Conservation (phyloP, 1,140 invertebrate species). For the Daktulosphaira vitifoliae region DNA sequence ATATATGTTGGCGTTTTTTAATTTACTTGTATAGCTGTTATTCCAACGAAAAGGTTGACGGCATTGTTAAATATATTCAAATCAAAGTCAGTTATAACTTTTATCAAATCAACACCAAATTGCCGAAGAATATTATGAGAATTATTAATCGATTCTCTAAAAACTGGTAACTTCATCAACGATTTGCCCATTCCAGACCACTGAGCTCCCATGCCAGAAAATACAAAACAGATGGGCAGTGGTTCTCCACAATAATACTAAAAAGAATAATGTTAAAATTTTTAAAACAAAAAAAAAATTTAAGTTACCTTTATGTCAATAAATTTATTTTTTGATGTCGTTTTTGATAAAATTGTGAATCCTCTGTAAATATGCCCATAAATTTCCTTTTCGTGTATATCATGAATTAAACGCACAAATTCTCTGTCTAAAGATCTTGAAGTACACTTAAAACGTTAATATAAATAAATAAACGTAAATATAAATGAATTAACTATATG, state of each 20-base stretch:
- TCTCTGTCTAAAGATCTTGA: slow-evolving; percentile 40
- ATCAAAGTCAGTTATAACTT: slow-evolving; percentile 66
- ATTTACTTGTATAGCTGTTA: slow-evolving; percentile 68
- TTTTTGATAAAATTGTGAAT: slow-evolving; percentile 44
- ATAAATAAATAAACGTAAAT: not conserved
- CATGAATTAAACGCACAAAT: slow-evolving; percentile 41
- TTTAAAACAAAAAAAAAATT: not conserved
- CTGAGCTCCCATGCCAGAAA: slow-evolving; percentile 84
- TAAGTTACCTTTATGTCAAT: not conserved
- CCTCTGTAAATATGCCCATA: slow-evolving; percentile 47
- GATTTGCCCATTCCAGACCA: slow-evolving; percentile 73
- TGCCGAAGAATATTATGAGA: slow-evolving; percentile 63
- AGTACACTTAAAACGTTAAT: slow-evolving; percentile 36
- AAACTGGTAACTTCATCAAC: slow-evolving; percentile 60
- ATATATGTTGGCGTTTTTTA: too few relatives aligned
- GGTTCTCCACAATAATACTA: slow-evolving; percentile 52
- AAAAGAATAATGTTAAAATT: slow-evolving; percentile 39
- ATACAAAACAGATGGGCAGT: slow-evolving; percentile 75
- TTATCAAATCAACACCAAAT: slow-evolving; percentile 66
- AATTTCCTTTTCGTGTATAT: slow-evolving; percentile 41
- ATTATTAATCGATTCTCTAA: slow-evolving; percentile 61
- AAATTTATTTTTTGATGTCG: not conserved
- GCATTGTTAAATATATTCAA: slow-evolving; percentile 70
- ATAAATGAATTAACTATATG: too few relatives aligned
- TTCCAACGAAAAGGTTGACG: slow-evolving; percentile 80